Evolutionary conservation across 2,797 vertebrate species (phyloP).

Genomic region (Artibeus lituratus): DNA sequence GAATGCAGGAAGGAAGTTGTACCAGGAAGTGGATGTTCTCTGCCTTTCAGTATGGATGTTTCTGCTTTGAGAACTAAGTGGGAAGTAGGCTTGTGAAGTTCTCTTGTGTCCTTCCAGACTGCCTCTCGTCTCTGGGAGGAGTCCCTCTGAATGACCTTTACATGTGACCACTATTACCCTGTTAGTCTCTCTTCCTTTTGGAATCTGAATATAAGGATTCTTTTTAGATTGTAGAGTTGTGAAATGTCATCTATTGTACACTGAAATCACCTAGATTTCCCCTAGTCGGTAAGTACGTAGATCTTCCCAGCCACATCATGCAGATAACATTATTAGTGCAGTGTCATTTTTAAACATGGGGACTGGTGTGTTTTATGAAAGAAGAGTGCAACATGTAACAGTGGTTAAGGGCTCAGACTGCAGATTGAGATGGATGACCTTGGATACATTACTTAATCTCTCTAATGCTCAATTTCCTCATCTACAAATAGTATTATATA

Average conservation of each 20-base stretch:
- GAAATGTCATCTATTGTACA: background rate
- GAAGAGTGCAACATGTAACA: background rate
- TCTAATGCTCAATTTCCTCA: background rate
- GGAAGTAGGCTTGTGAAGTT: background rate
- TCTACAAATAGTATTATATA: background rate
- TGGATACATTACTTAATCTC: conserved; percentile 16
- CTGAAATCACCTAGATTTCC: conserved; percentile 21
- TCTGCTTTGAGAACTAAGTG: background rate
- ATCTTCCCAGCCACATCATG: background rate
- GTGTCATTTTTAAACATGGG: background rate
- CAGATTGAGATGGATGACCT: background rate
- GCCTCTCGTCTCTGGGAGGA: background rate
- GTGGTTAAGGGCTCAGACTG: background rate
- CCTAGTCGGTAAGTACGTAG: background rate
- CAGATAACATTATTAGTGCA: background rate
- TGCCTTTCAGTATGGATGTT: background rate
- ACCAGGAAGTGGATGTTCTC: background rate
- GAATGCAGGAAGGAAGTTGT: background rate
- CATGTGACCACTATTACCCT: background rate
- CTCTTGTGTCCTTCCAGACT: background rate
- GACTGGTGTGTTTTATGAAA: background rate
- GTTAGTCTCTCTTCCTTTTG: background rate
- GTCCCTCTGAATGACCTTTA: background rate
- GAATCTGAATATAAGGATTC: background rate
- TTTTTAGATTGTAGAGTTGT: conserved; percentile 24